phyloP scores from a whole-genome alignment of 2,113 vertebrate species.

The Brienomyrus brachyistius region DNA sequence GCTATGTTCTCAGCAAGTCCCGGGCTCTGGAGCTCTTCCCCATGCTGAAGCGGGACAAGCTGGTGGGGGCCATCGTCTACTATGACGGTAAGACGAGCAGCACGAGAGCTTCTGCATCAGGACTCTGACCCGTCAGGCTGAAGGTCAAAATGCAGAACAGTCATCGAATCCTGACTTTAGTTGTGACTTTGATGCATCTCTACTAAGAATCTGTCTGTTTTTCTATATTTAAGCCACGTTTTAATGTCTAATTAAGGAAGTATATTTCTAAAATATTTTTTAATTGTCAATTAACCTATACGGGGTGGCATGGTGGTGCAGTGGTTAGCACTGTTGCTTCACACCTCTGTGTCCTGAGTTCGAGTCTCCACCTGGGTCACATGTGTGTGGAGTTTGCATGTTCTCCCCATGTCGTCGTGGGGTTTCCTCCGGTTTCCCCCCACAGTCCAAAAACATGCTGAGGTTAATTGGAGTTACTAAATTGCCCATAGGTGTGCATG shows the following conservation, averaged over 20 bases:
- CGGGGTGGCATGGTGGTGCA: too few relatives aligned
- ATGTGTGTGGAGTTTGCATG: too few relatives aligned
- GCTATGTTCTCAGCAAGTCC: constrained; percentile 85
- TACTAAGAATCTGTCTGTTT: not conserved
- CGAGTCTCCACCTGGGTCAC: too few relatives aligned
- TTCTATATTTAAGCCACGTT: not conserved
- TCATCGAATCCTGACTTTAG: not conserved
- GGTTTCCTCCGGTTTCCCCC: too few relatives aligned
- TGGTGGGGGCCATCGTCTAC: constrained; percentile 97
- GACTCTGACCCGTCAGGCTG: not conserved
- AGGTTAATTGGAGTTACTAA: too few relatives aligned
- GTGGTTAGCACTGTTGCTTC: too few relatives aligned
- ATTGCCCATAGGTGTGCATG: too few relatives aligned
- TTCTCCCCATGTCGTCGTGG: too few relatives aligned
- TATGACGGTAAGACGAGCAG: constrained; percentile 72
- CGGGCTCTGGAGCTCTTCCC: constrained; percentile 89
- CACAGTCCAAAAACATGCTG: too few relatives aligned
- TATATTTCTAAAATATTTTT: not conserved
- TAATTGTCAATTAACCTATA: not conserved
- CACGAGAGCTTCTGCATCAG: not conserved
- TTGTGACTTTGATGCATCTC: not conserved
- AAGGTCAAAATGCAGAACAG: not conserved
- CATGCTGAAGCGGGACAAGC: constrained; percentile 88
- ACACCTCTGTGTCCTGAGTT: too few relatives aligned
- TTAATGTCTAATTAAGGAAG: not conserved